Percentiles rank a stretch among this genome's conserved stretches.
phyloP scores from a whole-genome alignment of 2,888 invertebrate genomes.

The Sialis lutaria region DNA sequence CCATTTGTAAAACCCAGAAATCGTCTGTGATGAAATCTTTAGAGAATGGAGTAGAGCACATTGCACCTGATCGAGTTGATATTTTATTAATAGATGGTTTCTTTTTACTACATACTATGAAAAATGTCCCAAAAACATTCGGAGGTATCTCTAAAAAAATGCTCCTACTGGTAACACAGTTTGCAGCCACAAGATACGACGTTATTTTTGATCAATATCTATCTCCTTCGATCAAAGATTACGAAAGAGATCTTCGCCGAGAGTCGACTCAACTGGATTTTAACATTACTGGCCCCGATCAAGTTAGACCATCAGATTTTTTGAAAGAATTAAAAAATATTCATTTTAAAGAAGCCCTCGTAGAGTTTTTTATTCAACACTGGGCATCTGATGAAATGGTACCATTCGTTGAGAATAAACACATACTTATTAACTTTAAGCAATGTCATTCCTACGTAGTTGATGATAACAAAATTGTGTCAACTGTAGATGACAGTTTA shows the following conservation, averaged over 20 bases:
- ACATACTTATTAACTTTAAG: no score
- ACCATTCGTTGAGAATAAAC: no score
- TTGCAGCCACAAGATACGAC: not conserved
- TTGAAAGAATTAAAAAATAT: constrained; percentile 3
- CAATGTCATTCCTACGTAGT: no score
- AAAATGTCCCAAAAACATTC: constrained; percentile 10
- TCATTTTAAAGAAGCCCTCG: constrained; percentile 6
- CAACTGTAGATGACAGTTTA: no score
- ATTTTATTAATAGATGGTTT: constrained; percentile 13
- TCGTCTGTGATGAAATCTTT: constrained; percentile 12
- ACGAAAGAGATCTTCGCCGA: constrained; percentile 1
- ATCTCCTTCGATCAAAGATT: constrained; percentile 6
- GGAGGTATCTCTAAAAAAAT: constrained; percentile 7
- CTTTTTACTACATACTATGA: constrained; percentile 12
- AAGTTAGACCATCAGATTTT: constrained; percentile 3
- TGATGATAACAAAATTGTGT: no score
- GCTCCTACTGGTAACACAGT: constrained; percentile 7
- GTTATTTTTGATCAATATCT: constrained; percentile 1
- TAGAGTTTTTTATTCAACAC: constrained; percentile 6
- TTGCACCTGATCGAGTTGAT: constrained; percentile 8
- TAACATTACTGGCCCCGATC: constrained; percentile 5
- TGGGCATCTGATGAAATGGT: no score
- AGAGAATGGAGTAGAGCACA: constrained; percentile 9
- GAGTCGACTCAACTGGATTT: not conserved
- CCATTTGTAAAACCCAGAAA: constrained; percentile 15